Evolutionary conservation across 2,888 invertebrate species (phyloP).

Genomic region (Endotricha flammealis): DNA sequence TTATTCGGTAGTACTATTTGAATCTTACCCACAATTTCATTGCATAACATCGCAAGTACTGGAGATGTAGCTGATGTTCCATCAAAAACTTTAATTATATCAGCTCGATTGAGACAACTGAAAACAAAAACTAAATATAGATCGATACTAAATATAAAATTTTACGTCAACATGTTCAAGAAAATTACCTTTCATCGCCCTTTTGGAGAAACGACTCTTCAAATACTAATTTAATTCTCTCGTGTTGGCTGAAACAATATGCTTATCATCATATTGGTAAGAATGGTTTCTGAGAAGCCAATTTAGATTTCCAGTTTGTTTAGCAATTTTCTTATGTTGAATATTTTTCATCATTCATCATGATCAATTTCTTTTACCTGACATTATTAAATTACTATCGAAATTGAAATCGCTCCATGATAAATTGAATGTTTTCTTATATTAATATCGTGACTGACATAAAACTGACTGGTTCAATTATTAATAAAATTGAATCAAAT

Average conservation of each 20-base stretch:
- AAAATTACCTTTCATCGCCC: constrained; percentile 84
- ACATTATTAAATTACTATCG: constrained; percentile 2
- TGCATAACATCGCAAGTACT: constrained; percentile 89
- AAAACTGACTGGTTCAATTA: no score
- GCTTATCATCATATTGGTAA: constrained; percentile 15
- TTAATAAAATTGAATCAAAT: no score
- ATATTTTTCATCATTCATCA: constrained; percentile 3
- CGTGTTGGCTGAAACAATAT: constrained; percentile 80
- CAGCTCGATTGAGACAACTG: constrained; percentile 89
- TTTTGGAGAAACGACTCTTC: constrained; percentile 88
- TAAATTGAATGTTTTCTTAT: constrained; percentile 5
- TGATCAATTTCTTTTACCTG: constrained; percentile 6
- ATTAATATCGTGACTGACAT: no score
- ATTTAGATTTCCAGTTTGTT: constrained; percentile 2
- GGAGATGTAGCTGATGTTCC: constrained; percentile 84
- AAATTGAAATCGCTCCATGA: no score
- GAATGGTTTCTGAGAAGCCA: constrained; percentile 1
- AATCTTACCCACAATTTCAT: constrained; percentile 80
- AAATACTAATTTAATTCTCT: constrained; percentile 88
- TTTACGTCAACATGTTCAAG: constrained; percentile 8
- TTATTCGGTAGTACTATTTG: background rate
- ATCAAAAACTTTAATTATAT: constrained; percentile 91
- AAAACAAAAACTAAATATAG: constrained; percentile 41
- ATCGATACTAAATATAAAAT: constrained; percentile 11
- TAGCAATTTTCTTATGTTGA: background rate